Base-by-base conservation (phyloP, 2,888 invertebrate genomes). In the Lasioglossum morio region DNA sequence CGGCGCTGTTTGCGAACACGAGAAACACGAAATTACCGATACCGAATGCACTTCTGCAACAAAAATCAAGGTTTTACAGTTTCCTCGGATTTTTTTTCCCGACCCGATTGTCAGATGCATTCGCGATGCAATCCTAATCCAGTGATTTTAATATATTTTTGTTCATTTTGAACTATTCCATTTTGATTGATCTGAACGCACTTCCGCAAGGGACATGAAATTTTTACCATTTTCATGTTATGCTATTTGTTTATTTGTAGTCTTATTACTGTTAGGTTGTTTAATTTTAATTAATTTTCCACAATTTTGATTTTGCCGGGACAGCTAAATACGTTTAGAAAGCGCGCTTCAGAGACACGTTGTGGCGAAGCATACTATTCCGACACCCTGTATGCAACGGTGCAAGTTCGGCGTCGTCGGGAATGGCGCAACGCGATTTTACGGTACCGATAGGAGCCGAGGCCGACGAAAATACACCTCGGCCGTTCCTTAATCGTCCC, bases 401-500 rank as follows among this genome's bases (percentile, higher is more conserved):
- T 16, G 73, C 57, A 30, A 80, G 72, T 66, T 57, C 76, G 75
- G 43, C 34, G 60, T 30, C 77, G 75, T 66, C 81, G 78, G 82
- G 81, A 86, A 81, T 84, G 86, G 86, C 84, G 86, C 84, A 86
- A 84, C 81, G 78, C 77, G 73, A 76, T 84, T 86, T 76, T 73
- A 48, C 78, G 75, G 77, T 77, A 37, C 75, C 75, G 83, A 86
- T 81, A 81, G 83, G 70, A 57, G 57, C n/a, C 80, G 83, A 81
- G 85, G 84, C 77, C 84, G 86, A 84, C 86, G 78, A 86, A 86
- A 86, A 86, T 86, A 86, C 84, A 84, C 81, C 86, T 84, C 81
- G 72, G 63, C 66, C 79, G 82, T 83, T 85, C 84, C 78, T 86
- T 78, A 75, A 81, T 77, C 86, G 83, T 73, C 72, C 69, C 27